Base-by-base conservation (phyloP, 2,888 invertebrate genomes). In the Acrocera orbiculus region DNA sequence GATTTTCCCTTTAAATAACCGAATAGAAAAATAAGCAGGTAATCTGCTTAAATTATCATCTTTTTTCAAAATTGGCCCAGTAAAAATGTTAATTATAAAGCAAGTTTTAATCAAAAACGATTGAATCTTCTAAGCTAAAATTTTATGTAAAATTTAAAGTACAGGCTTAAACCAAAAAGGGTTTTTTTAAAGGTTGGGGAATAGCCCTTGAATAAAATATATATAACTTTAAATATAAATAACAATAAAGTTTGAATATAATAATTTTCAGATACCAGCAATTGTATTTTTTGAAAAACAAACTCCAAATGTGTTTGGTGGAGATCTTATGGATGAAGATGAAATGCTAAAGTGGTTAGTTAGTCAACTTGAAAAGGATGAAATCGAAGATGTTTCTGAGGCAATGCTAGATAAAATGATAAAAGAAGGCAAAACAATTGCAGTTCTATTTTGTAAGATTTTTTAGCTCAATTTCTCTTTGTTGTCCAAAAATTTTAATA, bases 251-350 rank as follows among this genome's bases (percentile, higher is more conserved):
- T 2, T 7, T 7, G 8, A 19, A 19, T 19, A 19, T 7, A 8
- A 19, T 7, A 5, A 5, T 2, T 19, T 44, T 34, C 46, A 60
- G 60, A 61, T 77, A 34, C 90, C 90, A 15, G 70, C 83, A 29
- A 78, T 90, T 47, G 87, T 90, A 42, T 90, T 89, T 64, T 90
- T 87, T 60, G 89, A 90, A 60, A 87, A 86, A 54, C 79, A 85
- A 61, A 79, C 89, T 52, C 90, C 90, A 38, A 87, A 85, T 60
- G 71, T 90, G 46, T 90, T 86, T 61, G 86, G 87, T 54, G 90
- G 82, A 71, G 83, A 87, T 57, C 67, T 87, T 46, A 80, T 81
- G 57, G 79, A 85, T 54, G 87, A 87, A 61, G 83, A 86, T 49
- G 79, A 83, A 54, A 81, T 87, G 45, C 63, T 89, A 34, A 80